Percentiles rank a stretch among this genome's conserved stretches.
These are phyloP conservation scores for Aphaenogaster floridana DNA, from an alignment of 1,140 invertebrate species.

Conservation along the genomic window DNA sequence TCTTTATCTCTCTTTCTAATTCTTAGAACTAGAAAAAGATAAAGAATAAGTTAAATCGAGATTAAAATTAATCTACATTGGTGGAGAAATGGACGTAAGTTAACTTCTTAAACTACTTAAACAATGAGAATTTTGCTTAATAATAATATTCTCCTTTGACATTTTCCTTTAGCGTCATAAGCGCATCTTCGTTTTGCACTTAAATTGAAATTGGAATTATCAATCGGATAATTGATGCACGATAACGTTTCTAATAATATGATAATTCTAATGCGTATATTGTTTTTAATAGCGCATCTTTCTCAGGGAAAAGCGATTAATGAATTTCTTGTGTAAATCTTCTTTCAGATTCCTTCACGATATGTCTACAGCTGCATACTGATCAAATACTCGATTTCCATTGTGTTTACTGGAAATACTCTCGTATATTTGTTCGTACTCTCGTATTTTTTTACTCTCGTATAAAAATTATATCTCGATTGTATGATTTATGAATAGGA, in stretches of 20 bases:
- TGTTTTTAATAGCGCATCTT: background rate
- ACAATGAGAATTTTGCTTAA: background rate
- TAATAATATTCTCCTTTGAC: background rate
- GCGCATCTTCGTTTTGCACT: background rate
- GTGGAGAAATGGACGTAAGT: background rate
- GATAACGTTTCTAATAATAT: background rate
- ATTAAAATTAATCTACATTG: too few species aligned
- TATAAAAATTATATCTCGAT: background rate
- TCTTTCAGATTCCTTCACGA: background rate
- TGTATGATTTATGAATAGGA: conserved; percentile 7
- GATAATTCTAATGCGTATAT: background rate
- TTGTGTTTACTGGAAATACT: conserved; percentile 6
- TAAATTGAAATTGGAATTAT: background rate
- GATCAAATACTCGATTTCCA: background rate
- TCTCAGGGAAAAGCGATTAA: background rate
- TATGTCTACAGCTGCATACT: background rate
- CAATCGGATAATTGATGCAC: background rate
- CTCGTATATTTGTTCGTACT: background rate
- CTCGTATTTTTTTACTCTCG: background rate
- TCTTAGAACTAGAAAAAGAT: too few species aligned
- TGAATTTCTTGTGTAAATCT: background rate
- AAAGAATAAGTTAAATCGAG: too few species aligned
- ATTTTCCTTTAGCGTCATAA: background rate
- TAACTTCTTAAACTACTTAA: background rate
- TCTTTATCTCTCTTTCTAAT: too few species aligned